Evolutionary conservation across 2,797 vertebrate species (phyloP).

Genomic region (Melanotaenia pygmaea): DNA sequence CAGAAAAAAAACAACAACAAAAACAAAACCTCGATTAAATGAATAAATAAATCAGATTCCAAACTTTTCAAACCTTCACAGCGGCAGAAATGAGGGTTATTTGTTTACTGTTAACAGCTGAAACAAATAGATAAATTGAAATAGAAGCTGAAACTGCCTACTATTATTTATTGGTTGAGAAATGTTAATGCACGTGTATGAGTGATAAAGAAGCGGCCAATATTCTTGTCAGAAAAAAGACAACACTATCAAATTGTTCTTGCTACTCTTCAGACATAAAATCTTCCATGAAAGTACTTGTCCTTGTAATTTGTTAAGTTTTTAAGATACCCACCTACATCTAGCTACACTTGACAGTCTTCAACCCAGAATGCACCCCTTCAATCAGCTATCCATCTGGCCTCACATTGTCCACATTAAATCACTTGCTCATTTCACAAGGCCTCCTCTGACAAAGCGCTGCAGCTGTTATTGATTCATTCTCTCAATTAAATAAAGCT

Average conservation of each 20-base stretch:
- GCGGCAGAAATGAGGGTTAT: background rate
- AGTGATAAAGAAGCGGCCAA: conserved; percentile 17
- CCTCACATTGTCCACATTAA: conserved; percentile 75
- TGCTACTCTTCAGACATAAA: conserved; percentile 10
- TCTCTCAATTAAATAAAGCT: conserved; percentile 89
- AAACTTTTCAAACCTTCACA: conserved; percentile 42
- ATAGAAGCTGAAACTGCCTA: conserved; percentile 9
- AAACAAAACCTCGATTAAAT: too few species aligned
- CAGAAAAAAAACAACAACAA: background rate
- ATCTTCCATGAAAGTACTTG: conserved; percentile 18
- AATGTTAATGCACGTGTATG: background rate
- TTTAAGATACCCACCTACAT: conserved; percentile 44
- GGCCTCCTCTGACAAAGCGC: conserved; percentile 81
- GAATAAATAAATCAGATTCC: background rate
- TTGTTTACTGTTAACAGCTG: conserved; percentile 9
- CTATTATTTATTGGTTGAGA: conserved; percentile 38
- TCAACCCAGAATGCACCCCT: conserved; percentile 42
- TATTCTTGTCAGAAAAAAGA: conserved; percentile 20
- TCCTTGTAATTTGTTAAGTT: conserved; percentile 41
- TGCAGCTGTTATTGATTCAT: conserved; percentile 86
- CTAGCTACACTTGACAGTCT: conserved; percentile 38
- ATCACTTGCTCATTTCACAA: conserved; percentile 84
- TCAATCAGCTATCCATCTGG: conserved; percentile 68
- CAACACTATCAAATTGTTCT: conserved; percentile 8
- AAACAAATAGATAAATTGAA: conserved; percentile 12